phyloP scores from a whole-genome alignment of 2,797 vertebrate genomes.

The Sebastes itinus region DNA sequence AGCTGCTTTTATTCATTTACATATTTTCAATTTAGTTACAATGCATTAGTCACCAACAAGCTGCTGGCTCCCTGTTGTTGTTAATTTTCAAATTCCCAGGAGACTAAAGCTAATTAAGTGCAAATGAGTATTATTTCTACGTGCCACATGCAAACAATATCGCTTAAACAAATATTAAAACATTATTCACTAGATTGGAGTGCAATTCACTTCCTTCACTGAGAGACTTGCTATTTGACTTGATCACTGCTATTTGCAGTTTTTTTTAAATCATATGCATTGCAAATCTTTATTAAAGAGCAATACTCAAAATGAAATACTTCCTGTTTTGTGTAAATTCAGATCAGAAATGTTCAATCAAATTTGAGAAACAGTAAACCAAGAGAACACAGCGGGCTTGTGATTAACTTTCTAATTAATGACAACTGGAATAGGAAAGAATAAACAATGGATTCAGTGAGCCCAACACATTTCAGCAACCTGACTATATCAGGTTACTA shows the following conservation, averaged over 20 bases:
- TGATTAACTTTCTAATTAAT: not conserved
- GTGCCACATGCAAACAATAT: slow-evolving; percentile 8
- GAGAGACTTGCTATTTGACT: not conserved
- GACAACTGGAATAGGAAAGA: not conserved
- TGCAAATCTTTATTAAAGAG: not conserved
- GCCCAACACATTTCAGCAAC: not conserved
- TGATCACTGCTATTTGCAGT: not conserved
- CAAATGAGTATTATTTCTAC: slow-evolving; percentile 9
- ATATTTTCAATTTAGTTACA: slow-evolving; percentile 5
- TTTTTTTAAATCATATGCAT: not conserved
- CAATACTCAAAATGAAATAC: not conserved
- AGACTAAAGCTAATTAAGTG: slow-evolving; percentile 20
- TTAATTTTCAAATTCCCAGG: slow-evolving; percentile 12
- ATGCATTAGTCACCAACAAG: not conserved
- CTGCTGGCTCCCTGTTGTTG: not conserved
- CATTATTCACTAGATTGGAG: not conserved
- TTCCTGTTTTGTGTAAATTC: not conserved
- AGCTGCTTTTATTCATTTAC: slow-evolving; percentile 16
- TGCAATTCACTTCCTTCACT: not conserved
- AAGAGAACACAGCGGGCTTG: not conserved
- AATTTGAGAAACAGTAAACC: not conserved
- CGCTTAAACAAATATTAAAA: slow-evolving; percentile 23
- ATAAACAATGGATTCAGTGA: not conserved
- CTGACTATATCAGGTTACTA: not conserved
- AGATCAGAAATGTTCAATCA: not conserved